A percentile compares a stretch with the other conserved stretches of the same genome.
These are phyloP conservation scores for Parasteatoda lunata DNA, from an alignment of 2,888 invertebrate genomes.

Conservation along the genomic window DNA sequence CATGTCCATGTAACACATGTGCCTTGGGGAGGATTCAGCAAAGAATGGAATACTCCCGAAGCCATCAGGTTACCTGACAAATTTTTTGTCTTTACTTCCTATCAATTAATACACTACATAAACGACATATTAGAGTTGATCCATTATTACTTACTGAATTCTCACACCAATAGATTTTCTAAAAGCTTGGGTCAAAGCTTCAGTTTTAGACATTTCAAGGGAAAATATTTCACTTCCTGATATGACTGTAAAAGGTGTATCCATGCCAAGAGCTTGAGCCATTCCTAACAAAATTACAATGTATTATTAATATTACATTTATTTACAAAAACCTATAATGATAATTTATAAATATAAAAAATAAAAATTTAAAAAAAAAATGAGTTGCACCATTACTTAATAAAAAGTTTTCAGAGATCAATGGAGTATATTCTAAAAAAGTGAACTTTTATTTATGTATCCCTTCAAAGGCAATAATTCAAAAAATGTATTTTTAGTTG, in stretches of 20 bases:
- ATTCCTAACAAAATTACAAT: slow-evolving; percentile 72
- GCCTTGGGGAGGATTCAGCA: too few relatives aligned
- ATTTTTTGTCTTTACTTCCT: not conserved
- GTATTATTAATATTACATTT: not conserved
- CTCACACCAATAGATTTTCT: slow-evolving; percentile 95
- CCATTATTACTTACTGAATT: slow-evolving; percentile 82
- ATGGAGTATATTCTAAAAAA: too few relatives aligned
- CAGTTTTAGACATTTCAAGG: slow-evolving; percentile 98
- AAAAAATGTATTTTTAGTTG: too few relatives aligned
- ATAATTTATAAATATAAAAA: too few relatives aligned
- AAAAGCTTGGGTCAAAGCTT: slow-evolving; percentile 96
- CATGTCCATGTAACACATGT: too few relatives aligned
- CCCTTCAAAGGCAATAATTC: too few relatives aligned
- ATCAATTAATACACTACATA: not conserved
- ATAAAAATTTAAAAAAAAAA: too few relatives aligned
- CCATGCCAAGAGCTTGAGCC: slow-evolving; percentile 74
- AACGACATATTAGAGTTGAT: not conserved
- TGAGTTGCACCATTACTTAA: too few relatives aligned
- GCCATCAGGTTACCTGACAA: too few relatives aligned
- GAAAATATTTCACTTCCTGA: slow-evolving; percentile 99
- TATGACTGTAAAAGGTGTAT: slow-evolving; percentile 99
- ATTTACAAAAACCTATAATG: not conserved
- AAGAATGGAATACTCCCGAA: too few relatives aligned
- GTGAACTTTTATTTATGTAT: too few relatives aligned
- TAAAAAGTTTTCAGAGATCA: too few relatives aligned